phyloP scores from a whole-genome alignment of 2,797 vertebrate genomes.

The Dipus sagitta region DNA sequence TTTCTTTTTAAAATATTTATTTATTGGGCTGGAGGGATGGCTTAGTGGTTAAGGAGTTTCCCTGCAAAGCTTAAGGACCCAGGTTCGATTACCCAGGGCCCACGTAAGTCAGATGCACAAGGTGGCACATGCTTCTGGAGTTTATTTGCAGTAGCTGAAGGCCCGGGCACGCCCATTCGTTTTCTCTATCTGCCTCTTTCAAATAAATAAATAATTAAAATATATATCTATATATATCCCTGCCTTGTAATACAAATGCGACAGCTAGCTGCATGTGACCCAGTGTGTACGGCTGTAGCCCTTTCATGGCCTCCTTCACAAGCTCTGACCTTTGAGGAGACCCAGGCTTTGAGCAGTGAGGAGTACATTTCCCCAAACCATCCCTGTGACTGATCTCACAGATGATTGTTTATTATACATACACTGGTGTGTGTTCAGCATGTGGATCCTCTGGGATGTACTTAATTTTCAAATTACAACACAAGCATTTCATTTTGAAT shows the following conservation, averaged over 20 bases:
- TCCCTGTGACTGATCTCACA: not conserved
- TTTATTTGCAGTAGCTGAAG: no score
- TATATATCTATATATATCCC: not conserved
- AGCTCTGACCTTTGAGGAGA: not conserved
- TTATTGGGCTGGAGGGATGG: no score
- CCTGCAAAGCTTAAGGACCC: no score
- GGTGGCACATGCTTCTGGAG: no score
- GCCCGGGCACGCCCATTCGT: no score
- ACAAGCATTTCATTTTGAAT: constrained; percentile 42
- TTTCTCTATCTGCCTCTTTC: no score
- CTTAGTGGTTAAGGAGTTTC: no score
- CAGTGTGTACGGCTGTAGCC: no score
- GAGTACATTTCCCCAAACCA: not conserved
- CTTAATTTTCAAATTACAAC: constrained; percentile 20
- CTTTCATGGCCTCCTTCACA: not conserved
- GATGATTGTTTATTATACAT: constrained; percentile 20
- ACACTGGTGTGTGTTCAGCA: not conserved
- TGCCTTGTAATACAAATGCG: not conserved
- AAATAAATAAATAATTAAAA: no score
- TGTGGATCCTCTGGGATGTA: not conserved
- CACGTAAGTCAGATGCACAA: no score
- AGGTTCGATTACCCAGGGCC: no score
- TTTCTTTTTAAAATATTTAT: no score
- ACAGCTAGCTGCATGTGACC: not conserved
- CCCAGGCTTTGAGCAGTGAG: not conserved